Base-by-base conservation (phyloP, 2,113 vertebrate genomes). In the Synchiropus splendidus region DNA sequence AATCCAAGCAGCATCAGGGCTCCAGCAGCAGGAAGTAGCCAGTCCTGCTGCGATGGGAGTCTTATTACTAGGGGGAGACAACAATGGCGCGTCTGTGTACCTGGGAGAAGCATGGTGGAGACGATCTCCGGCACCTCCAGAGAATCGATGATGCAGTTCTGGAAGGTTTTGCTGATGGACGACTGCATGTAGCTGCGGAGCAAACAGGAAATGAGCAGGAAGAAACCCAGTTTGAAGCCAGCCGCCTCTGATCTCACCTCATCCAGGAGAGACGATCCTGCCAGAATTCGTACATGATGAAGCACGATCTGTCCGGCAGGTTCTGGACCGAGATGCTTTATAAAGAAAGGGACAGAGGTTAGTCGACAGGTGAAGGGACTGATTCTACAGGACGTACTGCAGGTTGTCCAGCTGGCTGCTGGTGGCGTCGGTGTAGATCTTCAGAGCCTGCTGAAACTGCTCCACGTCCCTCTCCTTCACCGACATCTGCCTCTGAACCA, bases 221-320 rank as follows among this genome's bases (percentile, higher is more conserved):
- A 27, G 21, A 27, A 8, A 27, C 8, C 4, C 8, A 5, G 4
- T 27, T 8, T 13, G 12, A 60, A 41, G 12, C 4, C 21, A 27
- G 21, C 21, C 17, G 13, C 17, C 2, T 30, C 10, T 45, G 18
- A 60, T 46, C 71, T 46, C 59, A 82, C 92, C 90, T 92, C 81
- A 88, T 92, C 93, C 93, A 97, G 6, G 93, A 90, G 52, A 88
- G 79, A 44, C 90, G 88, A 2, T 94, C 89, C 75, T 85, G 86
- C 92, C 93, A 97, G 74, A 94, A 92, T 53, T 97, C 91, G 1
- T 91, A 92, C 5, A 97, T 83, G 67, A 88, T 88, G 77, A 92
- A 94, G 82, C 88, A 90, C 52, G 86, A 80, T 62, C 86, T 84
- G 39, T 88, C 87, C 0, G 72, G 77, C 69, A 89, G 77, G 80